Conservation (phyloP, 2,797 vertebrate species). For the Alosa sapidissima region DNA sequence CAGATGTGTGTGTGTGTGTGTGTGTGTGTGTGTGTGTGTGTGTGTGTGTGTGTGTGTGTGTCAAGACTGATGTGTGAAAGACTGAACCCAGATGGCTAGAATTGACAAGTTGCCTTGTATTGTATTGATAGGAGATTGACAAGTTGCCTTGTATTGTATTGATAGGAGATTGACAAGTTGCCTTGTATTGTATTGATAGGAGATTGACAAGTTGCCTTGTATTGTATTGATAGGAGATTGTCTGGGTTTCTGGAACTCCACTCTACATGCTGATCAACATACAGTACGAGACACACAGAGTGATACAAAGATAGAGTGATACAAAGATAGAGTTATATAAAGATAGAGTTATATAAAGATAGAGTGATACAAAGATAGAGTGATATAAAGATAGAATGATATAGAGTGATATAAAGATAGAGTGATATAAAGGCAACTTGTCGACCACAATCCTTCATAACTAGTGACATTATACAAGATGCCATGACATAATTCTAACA, state of each 20-base stretch:
- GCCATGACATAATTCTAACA: background rate
- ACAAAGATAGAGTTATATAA: too few relatives aligned
- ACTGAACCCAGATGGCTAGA: background rate
- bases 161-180: background rate
- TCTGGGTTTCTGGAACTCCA: background rate
- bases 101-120: background rate
- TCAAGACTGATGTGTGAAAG: background rate
- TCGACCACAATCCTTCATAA: background rate
- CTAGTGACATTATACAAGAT: background rate
- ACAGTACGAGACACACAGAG: background rate
- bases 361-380: background rate
- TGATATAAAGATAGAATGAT: too few relatives aligned
- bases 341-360: too few relatives aligned
- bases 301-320: background rate
- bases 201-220: background rate
- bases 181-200: background rate
- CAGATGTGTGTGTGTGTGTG: background rate
- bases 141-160: background rate
- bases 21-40: slow-evolving; percentile 2
- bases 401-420: too few relatives aligned
- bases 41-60: slow-evolving; percentile 2
- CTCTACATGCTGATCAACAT: background rate
- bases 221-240: background rate
- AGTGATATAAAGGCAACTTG: background rate
- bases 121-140: background rate